phyloP scores from a whole-genome alignment of 1,140 invertebrate genomes.

The Papilio polytes region DNA sequence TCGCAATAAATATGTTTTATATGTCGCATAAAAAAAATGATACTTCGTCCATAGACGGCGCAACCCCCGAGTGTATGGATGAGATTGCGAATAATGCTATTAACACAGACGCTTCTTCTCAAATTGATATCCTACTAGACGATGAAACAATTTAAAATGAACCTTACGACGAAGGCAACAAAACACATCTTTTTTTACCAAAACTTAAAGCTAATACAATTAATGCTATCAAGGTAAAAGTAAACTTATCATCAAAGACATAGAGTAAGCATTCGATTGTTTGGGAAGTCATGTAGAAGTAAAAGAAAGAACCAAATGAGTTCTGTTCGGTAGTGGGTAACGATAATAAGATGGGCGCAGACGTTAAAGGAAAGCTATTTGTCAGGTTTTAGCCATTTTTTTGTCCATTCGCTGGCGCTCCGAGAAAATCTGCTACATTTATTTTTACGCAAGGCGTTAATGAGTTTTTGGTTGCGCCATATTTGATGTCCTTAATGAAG shows the following conservation, averaged over 20 bases:
- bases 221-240: slow-evolving; percentile 48
- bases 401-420: slow-evolving; percentile 73
- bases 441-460: slow-evolving; percentile 70
- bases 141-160: slow-evolving; percentile 52
- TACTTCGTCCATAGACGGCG: slow-evolving; percentile 69
- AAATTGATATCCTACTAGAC: slow-evolving; percentile 79
- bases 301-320: slow-evolving; percentile 79
- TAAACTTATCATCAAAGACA: slow-evolving; percentile 38
- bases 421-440: slow-evolving; percentile 81
- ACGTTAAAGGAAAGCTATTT: slow-evolving; percentile 83
- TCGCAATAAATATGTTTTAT: slow-evolving; percentile 84
- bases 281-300: slow-evolving; percentile 52
- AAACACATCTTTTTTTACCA: slow-evolving; percentile 47
- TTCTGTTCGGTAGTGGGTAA: slow-evolving; percentile 81
- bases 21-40: slow-evolving; percentile 81
- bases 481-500: slow-evolving; percentile 2
- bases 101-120: slow-evolving; percentile 84
- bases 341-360: slow-evolving; percentile 83
- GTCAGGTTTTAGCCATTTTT: slow-evolving; percentile 81
- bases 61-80: slow-evolving; percentile 81
- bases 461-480: slow-evolving; percentile 56
- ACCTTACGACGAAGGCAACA: slow-evolving; percentile 47
- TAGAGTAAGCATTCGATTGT: slow-evolving; percentile 52
- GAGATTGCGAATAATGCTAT: slow-evolving; percentile 84
- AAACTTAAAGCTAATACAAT: slow-evolving; percentile 46